Evolutionary conservation across 2,113 vertebrate species (phyloP), one percentile per base, ranked within the genome.

Genomic region (Aix galericulata): DNA sequence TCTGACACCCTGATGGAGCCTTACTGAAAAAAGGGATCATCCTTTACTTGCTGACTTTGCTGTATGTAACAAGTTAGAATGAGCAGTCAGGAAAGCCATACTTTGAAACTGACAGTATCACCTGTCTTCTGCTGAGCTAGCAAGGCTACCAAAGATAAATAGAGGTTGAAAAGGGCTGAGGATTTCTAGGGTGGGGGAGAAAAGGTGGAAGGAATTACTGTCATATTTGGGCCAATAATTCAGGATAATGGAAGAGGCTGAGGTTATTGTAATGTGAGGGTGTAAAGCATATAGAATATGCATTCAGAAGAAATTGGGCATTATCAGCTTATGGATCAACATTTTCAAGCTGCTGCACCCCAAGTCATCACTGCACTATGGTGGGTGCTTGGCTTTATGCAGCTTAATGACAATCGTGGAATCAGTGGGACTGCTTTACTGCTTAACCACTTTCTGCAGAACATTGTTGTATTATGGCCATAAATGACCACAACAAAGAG

Each of bases 401-500:
- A 84, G 1, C 56, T 76, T 81, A 89, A 69, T 79, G 50, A 82
- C 82, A 79, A 68, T 55, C 76, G 78, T 62, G 40, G 78, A 67
- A 94, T 53, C 62, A 91, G 55, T 34, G 36, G 79, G 62, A 27
- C 44, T 62, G 21, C 58, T 73, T 94, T 50, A n/a, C 42, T 67
- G 66, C 77, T 80, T 26, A n/a, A 63, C 82, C 69, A 31, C 53
- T 84, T 84, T 82, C 62, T 84, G 78, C 84, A 64, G 66, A 87
- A 46, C 1, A 0, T 5, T 26, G 44, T 25, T 93, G 86, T 64
- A 63, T 48, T 60, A 17, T 14, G 78, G 40, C 87, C 82, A 85
- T 58, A 14, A 62, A 27, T 58, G 80, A 93, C 90, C 48, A 6
- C 90, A 96, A 84, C 58, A 92, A 91, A 93, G 76, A 53, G 69